Evolutionary conservation across 2,888 invertebrate genomes (phyloP).

Genomic region (Anagyrus pseudococci): DNA sequence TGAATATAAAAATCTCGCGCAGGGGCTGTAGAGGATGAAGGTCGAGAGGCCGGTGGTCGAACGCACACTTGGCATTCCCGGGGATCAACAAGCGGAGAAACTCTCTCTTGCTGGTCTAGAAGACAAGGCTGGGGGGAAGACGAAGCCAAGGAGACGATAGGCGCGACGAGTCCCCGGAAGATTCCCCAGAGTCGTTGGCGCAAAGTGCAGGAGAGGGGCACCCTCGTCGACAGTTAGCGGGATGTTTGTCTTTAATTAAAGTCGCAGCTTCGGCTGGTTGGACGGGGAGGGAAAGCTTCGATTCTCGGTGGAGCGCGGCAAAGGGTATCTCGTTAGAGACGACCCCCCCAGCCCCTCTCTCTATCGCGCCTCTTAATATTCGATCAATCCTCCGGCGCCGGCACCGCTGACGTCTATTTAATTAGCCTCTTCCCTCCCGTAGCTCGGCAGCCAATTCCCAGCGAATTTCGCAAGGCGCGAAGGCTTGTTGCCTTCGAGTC

Average conservation of each 20-base stretch:
- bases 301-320: no score
- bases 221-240: conserved; percentile 45
- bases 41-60: no score
- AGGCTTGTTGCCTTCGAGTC: no score
- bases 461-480: conserved; percentile 27
- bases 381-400: conserved; percentile 52
- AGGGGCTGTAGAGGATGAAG: no score
- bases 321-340: conserved; percentile 40
- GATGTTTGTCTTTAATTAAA: conserved; percentile 60
- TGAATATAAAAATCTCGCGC: conserved; percentile 14
- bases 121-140: conserved; percentile 18
- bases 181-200: conserved; percentile 25
- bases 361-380: conserved; percentile 56
- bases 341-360: no score
- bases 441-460: no score
- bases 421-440: conserved; percentile 48
- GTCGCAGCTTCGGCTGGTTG: conserved; percentile 38
- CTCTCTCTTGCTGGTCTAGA: conserved; percentile 2
- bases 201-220: conserved; percentile 8
- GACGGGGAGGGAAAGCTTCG: not conserved
- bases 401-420: conserved; percentile 43
- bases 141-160: conserved; percentile 21
- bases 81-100: conserved; percentile 14
- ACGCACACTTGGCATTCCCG: conserved; percentile 4
- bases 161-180: conserved; percentile 34